These are phyloP conservation scores for Archips crataeganus DNA, from an alignment of 2,888 invertebrate species.

Conservation along the genomic window DNA sequence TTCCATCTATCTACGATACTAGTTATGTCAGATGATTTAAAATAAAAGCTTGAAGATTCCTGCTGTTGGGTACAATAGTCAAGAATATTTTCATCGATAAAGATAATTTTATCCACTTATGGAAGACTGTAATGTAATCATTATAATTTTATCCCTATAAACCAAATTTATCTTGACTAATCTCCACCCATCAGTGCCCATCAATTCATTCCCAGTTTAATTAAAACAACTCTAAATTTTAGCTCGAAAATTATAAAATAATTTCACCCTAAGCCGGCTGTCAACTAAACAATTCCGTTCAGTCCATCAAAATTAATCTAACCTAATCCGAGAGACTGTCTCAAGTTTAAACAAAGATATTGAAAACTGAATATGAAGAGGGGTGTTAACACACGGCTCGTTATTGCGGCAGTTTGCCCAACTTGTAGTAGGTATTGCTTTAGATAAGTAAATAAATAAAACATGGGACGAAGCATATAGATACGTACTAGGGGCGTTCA, in stretches of 20 bases:
- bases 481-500: too few relatives aligned
- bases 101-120: too few relatives aligned
- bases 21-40: too few relatives aligned
- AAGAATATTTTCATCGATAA: too few relatives aligned
- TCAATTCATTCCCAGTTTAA: constrained; percentile 68
- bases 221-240: constrained; percentile 77
- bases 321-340: constrained; percentile 75
- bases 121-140: neutral
- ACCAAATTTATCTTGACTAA: constrained; percentile 58
- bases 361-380: constrained; percentile 75
- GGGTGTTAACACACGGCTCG: constrained; percentile 51
- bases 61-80: too few relatives aligned
- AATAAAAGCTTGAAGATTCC: too few relatives aligned
- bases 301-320: constrained; percentile 85
- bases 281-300: constrained; percentile 80
- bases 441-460: too few relatives aligned
- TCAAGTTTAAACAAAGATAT: constrained; percentile 82
- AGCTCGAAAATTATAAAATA: constrained; percentile 77
- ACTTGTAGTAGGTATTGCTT: too few relatives aligned
- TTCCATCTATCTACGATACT: too few relatives aligned
- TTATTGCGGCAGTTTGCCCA: neutral
- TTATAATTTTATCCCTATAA: constrained; percentile 44
- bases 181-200: constrained; percentile 62
- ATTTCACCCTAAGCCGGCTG: constrained; percentile 76
- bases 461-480: too few relatives aligned